Evolutionary conservation across 1,140 invertebrate species (phyloP).

Genomic region (Drosophila watanabei): DNA sequence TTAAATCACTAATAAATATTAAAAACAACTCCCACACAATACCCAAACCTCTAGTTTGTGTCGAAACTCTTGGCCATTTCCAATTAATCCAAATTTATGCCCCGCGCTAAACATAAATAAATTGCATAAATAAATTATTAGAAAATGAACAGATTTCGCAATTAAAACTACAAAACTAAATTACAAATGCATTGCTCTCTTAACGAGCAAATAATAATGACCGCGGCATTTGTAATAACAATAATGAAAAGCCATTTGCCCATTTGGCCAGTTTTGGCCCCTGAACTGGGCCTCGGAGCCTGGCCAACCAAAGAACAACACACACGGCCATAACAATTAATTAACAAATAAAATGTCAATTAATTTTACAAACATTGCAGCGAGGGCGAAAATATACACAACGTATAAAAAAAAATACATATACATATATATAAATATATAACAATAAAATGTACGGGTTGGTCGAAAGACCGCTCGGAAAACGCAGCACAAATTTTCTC

Average conservation of each 20-base stretch:
- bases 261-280: slow-evolving; percentile 60
- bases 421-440: slow-evolving; percentile 42
- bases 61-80: neutral
- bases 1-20: neutral
- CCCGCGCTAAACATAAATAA: slow-evolving; percentile 32
- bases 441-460: slow-evolving; percentile 75
- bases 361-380: slow-evolving; percentile 81
- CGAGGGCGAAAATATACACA: slow-evolving; percentile 19
- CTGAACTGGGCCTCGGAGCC: slow-evolving; percentile 39
- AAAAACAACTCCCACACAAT: neutral
- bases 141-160: slow-evolving; percentile 80
- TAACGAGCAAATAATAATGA: slow-evolving; percentile 83
- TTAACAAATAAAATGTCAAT: slow-evolving; percentile 85
- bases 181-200: slow-evolving; percentile 78
- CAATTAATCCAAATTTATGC: slow-evolving; percentile 13
- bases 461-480: slow-evolving; percentile 7
- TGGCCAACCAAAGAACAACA: slow-evolving; percentile 39
- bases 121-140: slow-evolving; percentile 76
- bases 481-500: slow-evolving; percentile 65
- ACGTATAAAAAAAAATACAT: slow-evolving; percentile 15
- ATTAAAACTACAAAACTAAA: slow-evolving; percentile 84
- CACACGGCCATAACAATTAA: slow-evolving; percentile 78
- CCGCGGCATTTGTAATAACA: slow-evolving; percentile 82
- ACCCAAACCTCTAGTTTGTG: neutral
- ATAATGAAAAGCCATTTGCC: slow-evolving; percentile 82